Base-by-base conservation (phyloP, 2,113 vertebrate species). In the Scophthalmus maximus region DNA sequence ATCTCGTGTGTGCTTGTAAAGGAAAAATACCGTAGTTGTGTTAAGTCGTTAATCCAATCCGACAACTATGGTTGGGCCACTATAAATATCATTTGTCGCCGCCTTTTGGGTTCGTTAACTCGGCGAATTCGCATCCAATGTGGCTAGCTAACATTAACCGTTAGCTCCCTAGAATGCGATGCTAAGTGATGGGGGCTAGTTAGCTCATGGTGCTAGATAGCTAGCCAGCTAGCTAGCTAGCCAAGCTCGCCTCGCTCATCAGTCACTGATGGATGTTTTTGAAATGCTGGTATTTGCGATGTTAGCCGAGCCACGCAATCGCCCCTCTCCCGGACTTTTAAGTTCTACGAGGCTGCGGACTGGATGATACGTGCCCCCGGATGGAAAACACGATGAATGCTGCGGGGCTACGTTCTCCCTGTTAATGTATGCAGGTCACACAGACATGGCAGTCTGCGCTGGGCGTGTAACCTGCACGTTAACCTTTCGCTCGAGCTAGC, bases 391-490 rank as follows among this genome's bases (percentile, higher is more conserved):
- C 12, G 3, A 9, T 23, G 60, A 38, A 2, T 40, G 32, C 17
- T n/a, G n/a, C n/a, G n/a, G 23, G 32, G 34, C 60, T 26, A 38
- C 17, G 59, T n/a, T 56, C 0, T 64, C 60, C 14, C 52, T 60
- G n/a, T 47, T 71, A 40, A 71, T 47, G 32, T 44, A 63, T 57
- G 25, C 5, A 71, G 70, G 34, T 27, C 29, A 67, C 57, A n/a
- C 42, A 34, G 34, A 63, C 17, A 34, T 38, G 57, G 29, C 12
- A 65, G 30, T 52, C 30, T 65, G 8, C 26, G 4, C 51, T 73
- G 73, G 84, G 82, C 62, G 81, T 91, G 51, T 81, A 77, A 76
- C 68, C 67, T 83, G 29, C 79, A 78, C 2, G 61, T 76, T 81
- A 79, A 86, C 74, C 78, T 86, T 86, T 85, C n/a, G n/a, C 51